These are phyloP conservation scores for Chaitophorus viminalis DNA, from an alignment of 2,888 invertebrate species.

Conservation along the genomic window DNA sequence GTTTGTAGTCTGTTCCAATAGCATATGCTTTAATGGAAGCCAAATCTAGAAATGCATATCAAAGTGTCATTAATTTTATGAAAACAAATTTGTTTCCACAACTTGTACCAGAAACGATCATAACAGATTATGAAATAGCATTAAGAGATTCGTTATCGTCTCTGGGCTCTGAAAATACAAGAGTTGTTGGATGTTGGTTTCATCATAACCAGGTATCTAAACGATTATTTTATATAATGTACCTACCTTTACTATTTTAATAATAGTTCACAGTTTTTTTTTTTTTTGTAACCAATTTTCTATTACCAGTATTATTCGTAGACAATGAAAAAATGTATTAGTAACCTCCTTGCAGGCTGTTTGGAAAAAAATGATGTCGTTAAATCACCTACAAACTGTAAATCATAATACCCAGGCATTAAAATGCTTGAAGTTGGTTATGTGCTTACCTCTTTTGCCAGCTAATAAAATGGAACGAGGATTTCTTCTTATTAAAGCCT, in stretches of 20 bases:
- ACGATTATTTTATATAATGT: background rate
- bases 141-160: background rate
- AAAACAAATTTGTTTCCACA: background rate
- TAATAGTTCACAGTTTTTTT: background rate
- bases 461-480: background rate
- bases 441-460: background rate
- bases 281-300: background rate
- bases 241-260: background rate
- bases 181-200: background rate
- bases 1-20: constrained; percentile 3
- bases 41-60: background rate
- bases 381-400: background rate
- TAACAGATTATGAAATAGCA: background rate
- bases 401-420: background rate
- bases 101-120: background rate
- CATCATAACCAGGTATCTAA: background rate
- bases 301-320: background rate
- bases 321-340: no score
- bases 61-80: background rate
- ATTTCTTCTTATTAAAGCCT: background rate
- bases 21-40: background rate
- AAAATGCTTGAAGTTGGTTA: background rate
- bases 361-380: background rate
- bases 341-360: no score
- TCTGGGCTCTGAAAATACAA: background rate